Evolutionary conservation across 2,113 vertebrate species (phyloP), one percentile per base, ranked within the genome.

Genomic region (Paramormyrops kingsleyae): DNA sequence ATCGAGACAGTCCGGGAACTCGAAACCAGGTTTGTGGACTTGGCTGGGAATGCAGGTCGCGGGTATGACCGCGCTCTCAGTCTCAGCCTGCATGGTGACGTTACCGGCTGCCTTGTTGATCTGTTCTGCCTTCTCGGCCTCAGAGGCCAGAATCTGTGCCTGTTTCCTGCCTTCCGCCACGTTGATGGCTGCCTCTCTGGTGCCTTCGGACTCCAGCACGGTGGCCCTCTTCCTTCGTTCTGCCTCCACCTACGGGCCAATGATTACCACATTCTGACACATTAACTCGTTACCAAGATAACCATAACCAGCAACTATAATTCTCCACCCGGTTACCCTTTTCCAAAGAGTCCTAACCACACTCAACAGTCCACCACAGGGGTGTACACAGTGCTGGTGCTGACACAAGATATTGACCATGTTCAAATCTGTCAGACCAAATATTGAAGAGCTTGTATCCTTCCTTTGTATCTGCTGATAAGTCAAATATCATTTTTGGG

Each of bases 161-260:
- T 97, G 98, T 92, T 99, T 99, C 92, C 95, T 93, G 15, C 98
- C 98, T 91, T 99, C 98, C 0, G 98, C 98, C 85, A 99, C 97
- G 0, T 99, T 99, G 93, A 99, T 99, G 42, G 96, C 98, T 0
- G 98, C 94, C 77, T 99, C 98, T 50, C 98, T 96, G 0, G 95
- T 96, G n/a, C 98, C 98, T 92, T 99, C 98, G 0, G 98, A 99
- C 91, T 99, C 98, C 94, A 99, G 94, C 90, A 99, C 98, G 0
- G 97, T 99, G 0, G 98, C 98, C 80, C 98, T 96, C 92, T 99
- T 99, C 93, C 94, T 96, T 21, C 98, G 94, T 92, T 99, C 98
- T 0, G 98, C 98, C 90, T 99, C 98, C 89, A 99, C 98, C 98
- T 99, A 46, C 87, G 92, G 62, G 15, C 85, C 89, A 84, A 84